Evolutionary conservation across 2,113 vertebrate species (phyloP).

Genomic region (Mobula birostris): DNA sequence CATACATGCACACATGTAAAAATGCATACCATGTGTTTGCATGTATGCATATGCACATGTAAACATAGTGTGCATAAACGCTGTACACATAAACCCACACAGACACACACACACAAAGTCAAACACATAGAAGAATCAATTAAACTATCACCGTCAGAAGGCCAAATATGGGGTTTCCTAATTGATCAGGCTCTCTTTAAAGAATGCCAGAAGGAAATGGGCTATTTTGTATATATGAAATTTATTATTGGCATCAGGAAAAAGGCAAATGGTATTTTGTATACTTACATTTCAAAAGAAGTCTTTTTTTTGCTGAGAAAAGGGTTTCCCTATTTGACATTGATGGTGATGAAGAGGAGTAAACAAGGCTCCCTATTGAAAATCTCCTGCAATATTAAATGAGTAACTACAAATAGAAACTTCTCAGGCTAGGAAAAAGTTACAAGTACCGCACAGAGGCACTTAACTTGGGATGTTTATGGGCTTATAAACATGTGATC

Average conservation of each 20-base stretch:
- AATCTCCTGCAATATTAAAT: neutral
- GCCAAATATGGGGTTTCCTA: neutral
- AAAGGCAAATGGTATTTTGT: neutral
- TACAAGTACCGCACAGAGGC: neutral
- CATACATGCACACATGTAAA: neutral
- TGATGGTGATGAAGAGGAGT: neutral
- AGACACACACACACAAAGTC: too few relatives aligned
- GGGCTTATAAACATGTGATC: neutral
- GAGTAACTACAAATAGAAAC: neutral
- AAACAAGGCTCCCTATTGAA: neutral
- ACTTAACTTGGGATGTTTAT: neutral
- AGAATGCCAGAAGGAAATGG: neutral
- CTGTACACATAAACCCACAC: too few relatives aligned
- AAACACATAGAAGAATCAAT: neutral
- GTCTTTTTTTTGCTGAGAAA: neutral
- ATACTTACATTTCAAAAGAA: neutral
- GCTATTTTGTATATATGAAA: neutral
- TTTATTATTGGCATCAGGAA: neutral
- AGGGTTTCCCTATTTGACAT: neutral
- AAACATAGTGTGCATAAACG: too few relatives aligned
- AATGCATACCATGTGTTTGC: neutral
- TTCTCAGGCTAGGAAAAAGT: neutral
- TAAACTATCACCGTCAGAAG: neutral
- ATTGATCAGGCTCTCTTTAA: neutral
- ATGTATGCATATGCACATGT: too few relatives aligned